These are phyloP conservation scores for Motacilla alba DNA, from an alignment of 2,113 vertebrate genomes.

Conservation along the genomic window DNA sequence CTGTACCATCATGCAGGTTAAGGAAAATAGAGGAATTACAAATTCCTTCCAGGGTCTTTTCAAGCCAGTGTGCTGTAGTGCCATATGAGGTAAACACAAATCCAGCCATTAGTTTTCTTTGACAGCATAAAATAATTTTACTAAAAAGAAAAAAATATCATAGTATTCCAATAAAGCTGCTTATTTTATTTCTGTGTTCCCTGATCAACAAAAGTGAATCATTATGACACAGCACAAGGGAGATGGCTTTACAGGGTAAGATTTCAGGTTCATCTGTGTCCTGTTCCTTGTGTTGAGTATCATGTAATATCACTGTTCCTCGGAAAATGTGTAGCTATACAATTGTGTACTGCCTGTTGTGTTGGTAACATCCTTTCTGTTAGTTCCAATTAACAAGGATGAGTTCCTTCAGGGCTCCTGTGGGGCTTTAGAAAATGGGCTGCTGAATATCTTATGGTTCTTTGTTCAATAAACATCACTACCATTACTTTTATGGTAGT, in stretches of 20 bases:
- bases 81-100: neutral
- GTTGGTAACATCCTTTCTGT: neutral
- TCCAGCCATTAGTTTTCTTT: neutral
- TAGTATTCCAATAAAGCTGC: neutral
- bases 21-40: neutral
- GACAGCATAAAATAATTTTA: neutral
- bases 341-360: neutral
- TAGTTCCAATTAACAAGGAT: neutral
- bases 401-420: neutral
- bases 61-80: neutral
- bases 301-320: neutral
- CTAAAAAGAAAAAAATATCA: neutral
- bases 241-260: neutral
- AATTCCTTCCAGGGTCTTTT: neutral
- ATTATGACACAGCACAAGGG: neutral
- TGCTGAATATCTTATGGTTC: neutral
- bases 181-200: neutral
- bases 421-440: neutral
- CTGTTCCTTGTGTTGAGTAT: neutral
- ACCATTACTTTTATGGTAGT: neutral
- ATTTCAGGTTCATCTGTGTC: neutral
- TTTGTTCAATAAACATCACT: conserved; percentile 12
- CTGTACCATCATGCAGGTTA: neutral
- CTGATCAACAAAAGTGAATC: neutral
- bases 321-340: neutral